A percentile compares a stretch with the other conserved stretches of the same genome.
These are phyloP conservation scores for Dromiciops gliroides DNA, from an alignment of 2,113 vertebrate genomes.

Conservation along the genomic window DNA sequence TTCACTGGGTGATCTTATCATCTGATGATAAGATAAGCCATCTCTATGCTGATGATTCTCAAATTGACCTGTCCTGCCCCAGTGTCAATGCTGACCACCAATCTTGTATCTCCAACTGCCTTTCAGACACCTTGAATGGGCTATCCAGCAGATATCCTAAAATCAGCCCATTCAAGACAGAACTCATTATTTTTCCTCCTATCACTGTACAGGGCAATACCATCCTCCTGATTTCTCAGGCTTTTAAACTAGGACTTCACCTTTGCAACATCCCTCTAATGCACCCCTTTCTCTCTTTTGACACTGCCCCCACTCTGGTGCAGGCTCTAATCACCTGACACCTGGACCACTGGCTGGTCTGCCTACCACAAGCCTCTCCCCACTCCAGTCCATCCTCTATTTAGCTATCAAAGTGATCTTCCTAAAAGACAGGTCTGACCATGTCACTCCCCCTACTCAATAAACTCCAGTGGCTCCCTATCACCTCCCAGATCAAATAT, in stretches of 20 bases:
- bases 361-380: not conserved
- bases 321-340: not conserved
- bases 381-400: not conserved
- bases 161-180: not conserved
- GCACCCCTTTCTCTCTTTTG: not conserved
- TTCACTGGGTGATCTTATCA: not conserved
- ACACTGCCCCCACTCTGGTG: not conserved
- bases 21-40: not conserved
- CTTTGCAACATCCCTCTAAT: not conserved
- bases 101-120: not conserved
- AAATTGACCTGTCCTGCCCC: not conserved
- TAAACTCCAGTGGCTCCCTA: not conserved
- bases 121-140: not conserved
- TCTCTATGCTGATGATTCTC: not conserved
- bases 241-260: not conserved
- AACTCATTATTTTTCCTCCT: not conserved
- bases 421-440: not conserved
- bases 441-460: not conserved
- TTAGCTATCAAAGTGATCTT: not conserved
- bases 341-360: not conserved
- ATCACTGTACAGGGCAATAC: not conserved
- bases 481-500: not conserved
- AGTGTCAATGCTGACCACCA: not conserved
- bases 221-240: not conserved
- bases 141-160: not conserved